These are phyloP conservation scores for Mechanitis mazaeus DNA, from an alignment of 2,888 invertebrate species.

Conservation along the genomic window DNA sequence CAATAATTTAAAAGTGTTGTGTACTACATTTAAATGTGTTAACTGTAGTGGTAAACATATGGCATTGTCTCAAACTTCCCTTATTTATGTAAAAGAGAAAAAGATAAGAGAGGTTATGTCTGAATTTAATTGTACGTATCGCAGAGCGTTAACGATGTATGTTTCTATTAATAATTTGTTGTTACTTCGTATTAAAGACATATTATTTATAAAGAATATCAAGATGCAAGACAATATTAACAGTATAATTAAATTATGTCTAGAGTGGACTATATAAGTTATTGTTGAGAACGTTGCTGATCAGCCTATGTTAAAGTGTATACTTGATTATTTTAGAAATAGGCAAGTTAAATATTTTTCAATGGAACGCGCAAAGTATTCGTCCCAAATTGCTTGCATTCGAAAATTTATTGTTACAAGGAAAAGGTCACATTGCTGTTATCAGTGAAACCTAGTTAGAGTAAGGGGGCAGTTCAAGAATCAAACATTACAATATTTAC, in stretches of 20 bases:
- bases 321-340: not conserved
- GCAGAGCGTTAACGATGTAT: constrained; percentile 23
- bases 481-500: constrained; percentile 29
- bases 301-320: too few species aligned
- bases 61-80: constrained; percentile 20
- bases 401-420: constrained; percentile 24
- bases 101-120: constrained; percentile 26
- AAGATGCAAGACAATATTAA: too few species aligned
- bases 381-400: constrained; percentile 28
- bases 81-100: constrained; percentile 27
- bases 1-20: constrained; percentile 18
- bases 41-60: constrained; percentile 27
- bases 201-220: too few species aligned
- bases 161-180: constrained; percentile 10
- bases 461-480: constrained; percentile 16
- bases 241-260: too few species aligned
- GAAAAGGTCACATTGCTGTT: constrained; percentile 32
- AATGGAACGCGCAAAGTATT: constrained; percentile 35
- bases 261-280: too few species aligned
- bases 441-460: constrained; percentile 34
- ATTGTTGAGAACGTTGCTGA: too few species aligned
- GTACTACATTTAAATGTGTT: constrained; percentile 16
- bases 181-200: too few species aligned
- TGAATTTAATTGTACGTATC: constrained; percentile 28
- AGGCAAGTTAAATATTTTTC: constrained; percentile 21